phyloP scores from a whole-genome alignment of 2,888 invertebrate species.

The Diarsia rubi region DNA sequence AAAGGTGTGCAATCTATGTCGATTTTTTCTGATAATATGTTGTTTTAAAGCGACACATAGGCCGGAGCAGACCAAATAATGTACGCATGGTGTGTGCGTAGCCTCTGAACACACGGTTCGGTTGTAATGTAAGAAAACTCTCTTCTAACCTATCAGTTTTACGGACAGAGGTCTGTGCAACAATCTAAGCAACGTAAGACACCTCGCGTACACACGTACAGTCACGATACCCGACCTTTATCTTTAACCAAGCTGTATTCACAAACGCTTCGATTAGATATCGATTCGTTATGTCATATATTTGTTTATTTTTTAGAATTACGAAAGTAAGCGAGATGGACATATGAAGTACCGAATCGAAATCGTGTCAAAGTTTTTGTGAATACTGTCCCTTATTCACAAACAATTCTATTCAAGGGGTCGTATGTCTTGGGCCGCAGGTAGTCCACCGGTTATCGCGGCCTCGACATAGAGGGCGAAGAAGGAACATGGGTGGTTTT shows the following conservation, averaged over 20 bases:
- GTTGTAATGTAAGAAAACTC: background rate
- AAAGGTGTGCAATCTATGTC: conserved; percentile 7
- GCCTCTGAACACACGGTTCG: background rate
- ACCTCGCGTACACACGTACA: background rate
- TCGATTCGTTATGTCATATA: too few species aligned
- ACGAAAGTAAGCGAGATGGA: too few species aligned
- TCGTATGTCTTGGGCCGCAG: too few species aligned
- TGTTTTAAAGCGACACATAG: conserved; percentile 2
- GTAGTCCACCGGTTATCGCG: too few species aligned
- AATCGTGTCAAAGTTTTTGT: too few species aligned
- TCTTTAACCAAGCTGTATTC: background rate
- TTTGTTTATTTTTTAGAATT: too few species aligned
- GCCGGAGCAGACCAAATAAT: background rate
- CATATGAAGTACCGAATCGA: too few species aligned
- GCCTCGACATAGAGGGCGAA: too few species aligned
- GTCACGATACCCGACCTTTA: background rate
- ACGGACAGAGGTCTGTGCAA: background rate
- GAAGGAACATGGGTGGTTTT: too few species aligned
- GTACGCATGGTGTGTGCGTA: background rate
- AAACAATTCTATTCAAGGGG: too few species aligned
- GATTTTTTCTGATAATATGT: background rate
- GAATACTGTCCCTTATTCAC: too few species aligned
- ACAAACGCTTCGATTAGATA: too few species aligned
- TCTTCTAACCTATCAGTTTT: background rate
- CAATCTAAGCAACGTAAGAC: background rate